phyloP scores from a whole-genome alignment of 2,113 vertebrate genomes.

The human region DNA sequence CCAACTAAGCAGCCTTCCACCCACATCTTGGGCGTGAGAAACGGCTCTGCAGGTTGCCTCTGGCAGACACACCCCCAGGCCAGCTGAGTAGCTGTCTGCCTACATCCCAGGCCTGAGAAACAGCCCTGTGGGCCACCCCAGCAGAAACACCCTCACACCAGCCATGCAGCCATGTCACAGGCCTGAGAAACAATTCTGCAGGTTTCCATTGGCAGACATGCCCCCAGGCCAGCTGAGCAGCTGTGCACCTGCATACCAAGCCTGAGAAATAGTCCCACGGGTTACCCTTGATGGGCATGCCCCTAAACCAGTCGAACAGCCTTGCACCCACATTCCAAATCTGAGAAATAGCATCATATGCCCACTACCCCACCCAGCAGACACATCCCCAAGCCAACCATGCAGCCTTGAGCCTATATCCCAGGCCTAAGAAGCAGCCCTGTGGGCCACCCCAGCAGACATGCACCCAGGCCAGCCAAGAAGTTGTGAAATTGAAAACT shows the following conservation, averaged over 20 bases:
- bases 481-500: neutral
- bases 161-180: neutral
- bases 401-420: no score
- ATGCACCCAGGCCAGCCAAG: no score
- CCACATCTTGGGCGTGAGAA: neutral
- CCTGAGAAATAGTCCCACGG: neutral
- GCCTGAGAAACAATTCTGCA: no score
- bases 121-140: no score
- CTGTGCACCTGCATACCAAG: neutral
- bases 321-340: neutral
- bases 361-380: no score
- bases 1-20: neutral
- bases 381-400: no score
- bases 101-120: no score
- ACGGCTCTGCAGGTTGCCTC: neutral
- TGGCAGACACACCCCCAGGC: neutral
- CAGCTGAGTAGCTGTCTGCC: neutral
- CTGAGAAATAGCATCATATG: no score
- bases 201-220: no score
- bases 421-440: neutral
- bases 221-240: neutral
- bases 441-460: no score
- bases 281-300: neutral
- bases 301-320: neutral
- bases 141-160: neutral